Evolutionary conservation across 2,113 vertebrate species (phyloP), one percentile per base, ranked within the genome.

Genomic region (Scopus umbretta): DNA sequence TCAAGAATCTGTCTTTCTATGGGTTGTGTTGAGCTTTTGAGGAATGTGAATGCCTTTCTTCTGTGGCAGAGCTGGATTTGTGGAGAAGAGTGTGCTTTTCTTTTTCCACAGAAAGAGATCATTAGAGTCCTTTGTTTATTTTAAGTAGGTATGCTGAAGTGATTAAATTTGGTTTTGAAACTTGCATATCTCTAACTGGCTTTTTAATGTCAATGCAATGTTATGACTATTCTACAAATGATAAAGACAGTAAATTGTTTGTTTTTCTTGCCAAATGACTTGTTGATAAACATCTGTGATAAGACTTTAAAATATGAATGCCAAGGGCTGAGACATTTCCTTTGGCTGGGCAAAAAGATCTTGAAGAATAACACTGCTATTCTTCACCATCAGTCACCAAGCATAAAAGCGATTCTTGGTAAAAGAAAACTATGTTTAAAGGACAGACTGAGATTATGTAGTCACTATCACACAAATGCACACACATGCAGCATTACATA

Each of bases 231-330:
- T 98, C 93, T 98, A 95, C 71, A 94, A 20, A 97, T 97, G 2
- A 67, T 67, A 71, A 95, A 98, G 97, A 98, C 93, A 97, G 93
- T 97, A 97, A 98, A 98, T 98, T 98, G 97, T 97, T 97, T 81
- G 94, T 92, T 92, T 89, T 88, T 47, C 79, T 71, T 90, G 61
- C 71, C 80, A 98, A 98, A 98, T 96, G 97, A 98, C 73, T 97
- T 98, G 97, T 96, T 98, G 98, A 99, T 98, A 98, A 98, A 98
- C 96, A 98, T 95, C 87, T 49, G 30, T 94, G 97, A 85, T 90
- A 98, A 90, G 67, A 96, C 78, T 94, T 94, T 88, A 90, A 96
- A 94, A 95, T 96, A 97, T 86, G 88, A 97, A 97, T 90, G 95
- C 80, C 88, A 87, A 94, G 82, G 88, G 91, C 93, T 96, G 81